Evolutionary conservation across 23 tunicate genomes (phyloP).

Genomic region (Ascidia mentula): DNA sequence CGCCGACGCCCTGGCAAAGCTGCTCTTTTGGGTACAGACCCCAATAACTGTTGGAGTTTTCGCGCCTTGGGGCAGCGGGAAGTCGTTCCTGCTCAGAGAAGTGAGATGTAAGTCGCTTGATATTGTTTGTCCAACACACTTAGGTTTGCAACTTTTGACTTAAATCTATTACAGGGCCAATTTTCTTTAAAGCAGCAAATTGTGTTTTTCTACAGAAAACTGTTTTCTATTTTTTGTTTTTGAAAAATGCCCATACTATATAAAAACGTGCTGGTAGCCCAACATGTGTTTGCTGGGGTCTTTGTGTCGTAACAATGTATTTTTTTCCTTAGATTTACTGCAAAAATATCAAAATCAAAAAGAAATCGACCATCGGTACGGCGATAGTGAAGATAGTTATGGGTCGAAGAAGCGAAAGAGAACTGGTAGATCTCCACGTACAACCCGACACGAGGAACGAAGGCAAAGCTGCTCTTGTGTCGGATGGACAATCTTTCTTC

Average conservation of each 20-base stretch:
- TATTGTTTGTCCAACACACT: too few species aligned
- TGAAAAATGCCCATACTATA: too few species aligned
- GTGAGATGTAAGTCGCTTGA: constrained; percentile 8
- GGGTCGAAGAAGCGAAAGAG: background rate
- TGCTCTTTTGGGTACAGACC: constrained; percentile 28
- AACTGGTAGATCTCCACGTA: background rate
- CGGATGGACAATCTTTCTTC: constrained; percentile 4
- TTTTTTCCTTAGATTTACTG: constrained; percentile 24
- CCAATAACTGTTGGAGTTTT: constrained; percentile 59
- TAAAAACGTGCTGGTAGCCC: too few species aligned
- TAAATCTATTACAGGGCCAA: too few species aligned
- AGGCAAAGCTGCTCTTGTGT: background rate
- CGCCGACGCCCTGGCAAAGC: constrained; percentile 47
- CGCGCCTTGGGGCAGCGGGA: constrained; percentile 74
- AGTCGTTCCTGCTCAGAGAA: constrained; percentile 52
- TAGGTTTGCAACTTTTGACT: background rate
- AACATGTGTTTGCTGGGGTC: too few species aligned
- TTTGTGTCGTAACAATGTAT: too few species aligned
- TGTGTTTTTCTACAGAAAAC: too few species aligned
- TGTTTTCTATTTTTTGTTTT: too few species aligned
- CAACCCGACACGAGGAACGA: background rate
- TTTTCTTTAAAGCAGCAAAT: too few species aligned
- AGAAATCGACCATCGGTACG: constrained; percentile 12
- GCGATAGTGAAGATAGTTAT: background rate
- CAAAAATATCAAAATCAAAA: constrained; percentile 33